phyloP scores from a whole-genome alignment of 2,113 vertebrate genomes.

The Amia ocellicauda region DNA sequence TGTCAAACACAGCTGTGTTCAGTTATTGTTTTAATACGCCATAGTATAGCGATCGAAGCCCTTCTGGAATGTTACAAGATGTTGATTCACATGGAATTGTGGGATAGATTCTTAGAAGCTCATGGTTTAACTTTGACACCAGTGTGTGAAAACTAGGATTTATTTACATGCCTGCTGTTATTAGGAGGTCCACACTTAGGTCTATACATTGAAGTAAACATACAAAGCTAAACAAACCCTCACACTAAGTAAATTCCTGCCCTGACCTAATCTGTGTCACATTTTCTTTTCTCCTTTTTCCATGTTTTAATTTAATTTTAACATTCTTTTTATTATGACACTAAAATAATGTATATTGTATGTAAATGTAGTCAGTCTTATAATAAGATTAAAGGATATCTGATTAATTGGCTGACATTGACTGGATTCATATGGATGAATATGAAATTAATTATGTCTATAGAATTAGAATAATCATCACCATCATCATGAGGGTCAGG shows the following conservation, averaged over 20 bases:
- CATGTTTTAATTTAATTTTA: no score
- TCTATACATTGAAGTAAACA: slow-evolving; percentile 46
- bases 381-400: no score
- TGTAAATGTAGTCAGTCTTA: no score
- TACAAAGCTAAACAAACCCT: slow-evolving; percentile 43
- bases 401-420: no score
- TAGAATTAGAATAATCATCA: no score
- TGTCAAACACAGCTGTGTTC: slow-evolving; percentile 45
- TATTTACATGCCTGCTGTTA: slow-evolving; percentile 41
- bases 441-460: no score
- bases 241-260: not conserved
- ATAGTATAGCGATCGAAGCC: slow-evolving; percentile 32
- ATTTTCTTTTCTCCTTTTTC: not conserved
- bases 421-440: no score
- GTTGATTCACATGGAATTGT: slow-evolving; percentile 56
- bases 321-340: no score
- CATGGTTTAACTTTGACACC: slow-evolving; percentile 20
- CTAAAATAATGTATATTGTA: no score
- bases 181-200: slow-evolving; percentile 22
- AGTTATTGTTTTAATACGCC: slow-evolving; percentile 37
- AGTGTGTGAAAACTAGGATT: slow-evolving; percentile 44
- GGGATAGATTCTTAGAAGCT: slow-evolving; percentile 40
- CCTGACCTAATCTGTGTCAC: not conserved
- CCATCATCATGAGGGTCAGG: no score
- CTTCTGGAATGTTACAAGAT: slow-evolving; percentile 57